Conservation (phyloP, 2,797 vertebrate species). For the Potorous gilbertii region DNA sequence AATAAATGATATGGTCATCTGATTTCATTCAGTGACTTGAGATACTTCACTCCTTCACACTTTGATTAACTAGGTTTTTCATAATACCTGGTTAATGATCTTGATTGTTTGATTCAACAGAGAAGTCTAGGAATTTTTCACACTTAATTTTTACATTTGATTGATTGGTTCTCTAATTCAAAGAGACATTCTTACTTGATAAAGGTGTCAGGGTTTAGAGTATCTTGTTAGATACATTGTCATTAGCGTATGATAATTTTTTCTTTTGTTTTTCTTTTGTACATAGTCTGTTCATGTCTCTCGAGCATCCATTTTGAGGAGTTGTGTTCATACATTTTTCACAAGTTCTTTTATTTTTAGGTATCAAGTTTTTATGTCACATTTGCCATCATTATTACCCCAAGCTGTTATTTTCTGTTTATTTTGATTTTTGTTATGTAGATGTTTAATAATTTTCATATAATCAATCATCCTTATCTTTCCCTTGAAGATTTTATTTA, state of each 20-base stretch:
- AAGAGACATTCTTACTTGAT: background rate
- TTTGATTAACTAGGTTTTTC: background rate
- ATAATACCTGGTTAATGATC: background rate
- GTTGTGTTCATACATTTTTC: background rate
- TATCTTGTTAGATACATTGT: background rate
- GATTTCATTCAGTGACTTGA: background rate
- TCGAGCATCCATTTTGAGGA: background rate
- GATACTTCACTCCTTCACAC: background rate
- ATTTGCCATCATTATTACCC: background rate
- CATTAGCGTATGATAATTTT: background rate
- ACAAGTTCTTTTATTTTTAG: background rate
- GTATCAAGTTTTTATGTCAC: background rate
- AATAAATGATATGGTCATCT: background rate
- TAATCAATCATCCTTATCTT: background rate
- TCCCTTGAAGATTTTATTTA: background rate
- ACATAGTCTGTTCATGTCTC: background rate
- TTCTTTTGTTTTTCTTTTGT: background rate
- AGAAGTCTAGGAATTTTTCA: background rate
- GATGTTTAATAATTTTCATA: background rate
- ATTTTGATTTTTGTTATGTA: background rate
- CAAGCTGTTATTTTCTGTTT: background rate
- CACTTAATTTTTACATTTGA: background rate
- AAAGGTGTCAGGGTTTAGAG: background rate
- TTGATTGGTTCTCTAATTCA: background rate
- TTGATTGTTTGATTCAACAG: background rate